Evolutionary conservation across 2,113 vertebrate species (phyloP).

Genomic region (Thomomys bottae): DNA sequence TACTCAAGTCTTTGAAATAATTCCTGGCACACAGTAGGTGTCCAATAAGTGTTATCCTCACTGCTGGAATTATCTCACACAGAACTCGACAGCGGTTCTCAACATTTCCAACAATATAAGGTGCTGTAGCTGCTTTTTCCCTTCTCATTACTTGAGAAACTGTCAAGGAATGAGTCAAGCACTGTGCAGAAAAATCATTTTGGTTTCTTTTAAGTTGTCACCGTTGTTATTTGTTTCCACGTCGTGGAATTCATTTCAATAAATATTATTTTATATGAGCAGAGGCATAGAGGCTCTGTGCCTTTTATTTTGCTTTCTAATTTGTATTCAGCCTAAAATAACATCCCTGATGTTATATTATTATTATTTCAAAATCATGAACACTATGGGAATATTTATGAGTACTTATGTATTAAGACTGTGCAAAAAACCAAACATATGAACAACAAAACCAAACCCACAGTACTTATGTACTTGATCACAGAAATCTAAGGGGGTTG

Average conservation of each 20-base stretch:
- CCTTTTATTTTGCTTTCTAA: slow-evolving; percentile 23
- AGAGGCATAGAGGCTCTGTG: too few species aligned
- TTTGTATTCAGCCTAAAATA: slow-evolving; percentile 20
- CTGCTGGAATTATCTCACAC: too few species aligned
- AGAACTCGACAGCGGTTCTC: too few species aligned
- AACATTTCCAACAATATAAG: neutral
- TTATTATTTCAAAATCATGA: neutral
- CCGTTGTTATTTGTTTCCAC: too few species aligned
- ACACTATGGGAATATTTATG: neutral
- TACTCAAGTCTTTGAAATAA: neutral
- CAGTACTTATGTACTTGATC: neutral
- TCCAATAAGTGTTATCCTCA: neutral
- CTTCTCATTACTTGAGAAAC: neutral
- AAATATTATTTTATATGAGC: too few species aligned
- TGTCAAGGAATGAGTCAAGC: neutral
- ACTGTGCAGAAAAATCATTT: neutral
- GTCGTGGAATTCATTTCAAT: too few species aligned
- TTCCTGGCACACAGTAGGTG: neutral
- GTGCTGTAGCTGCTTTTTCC: neutral
- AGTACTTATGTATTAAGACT: neutral
- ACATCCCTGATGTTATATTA: neutral
- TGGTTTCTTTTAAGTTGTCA: too few species aligned
- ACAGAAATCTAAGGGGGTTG: neutral
- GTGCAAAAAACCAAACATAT: too few species aligned
- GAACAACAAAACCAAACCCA: too few species aligned